phyloP scores from a whole-genome alignment of 2,888 invertebrate species.

The Drosophila atripex region DNA sequence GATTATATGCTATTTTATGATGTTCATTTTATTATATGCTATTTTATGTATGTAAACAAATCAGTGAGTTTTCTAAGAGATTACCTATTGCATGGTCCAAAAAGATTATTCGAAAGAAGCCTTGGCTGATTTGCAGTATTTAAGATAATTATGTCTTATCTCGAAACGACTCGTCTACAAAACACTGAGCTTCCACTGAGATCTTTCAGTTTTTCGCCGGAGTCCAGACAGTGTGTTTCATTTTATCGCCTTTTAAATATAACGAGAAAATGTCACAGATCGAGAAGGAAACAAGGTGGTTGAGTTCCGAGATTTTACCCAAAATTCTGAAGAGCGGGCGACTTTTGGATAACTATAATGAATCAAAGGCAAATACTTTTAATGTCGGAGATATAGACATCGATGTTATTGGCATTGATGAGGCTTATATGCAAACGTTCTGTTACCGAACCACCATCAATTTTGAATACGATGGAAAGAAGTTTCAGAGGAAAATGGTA shows the following conservation, averaged over 20 bases:
- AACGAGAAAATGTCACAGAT: constrained; percentile 17
- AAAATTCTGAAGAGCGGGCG: constrained; percentile 54
- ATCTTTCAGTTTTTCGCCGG: constrained; percentile 14
- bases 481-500: constrained; percentile 55
- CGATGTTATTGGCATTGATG: constrained; percentile 66
- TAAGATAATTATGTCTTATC: constrained; percentile 7
- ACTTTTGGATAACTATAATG: constrained; percentile 49
- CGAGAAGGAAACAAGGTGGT: constrained; percentile 47
- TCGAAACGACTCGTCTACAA: not conserved
- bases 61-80: too few species aligned
- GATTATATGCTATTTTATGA: too few species aligned
- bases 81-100: too few species aligned
- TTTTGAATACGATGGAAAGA: constrained; percentile 57
- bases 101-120: constrained; percentile 1
- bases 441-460: constrained; percentile 75
- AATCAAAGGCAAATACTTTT: constrained; percentile 39
- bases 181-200: not conserved
- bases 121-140: not conserved
- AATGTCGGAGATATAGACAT: constrained; percentile 59
- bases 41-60: too few species aligned
- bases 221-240: not conserved
- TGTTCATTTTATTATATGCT: too few species aligned
- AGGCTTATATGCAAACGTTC: constrained; percentile 79
- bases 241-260: not conserved
- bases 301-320: constrained; percentile 54